Evolutionary conservation across 2,888 invertebrate genomes (phyloP).

Genomic region (Rambutsinella grinnellia): DNA sequence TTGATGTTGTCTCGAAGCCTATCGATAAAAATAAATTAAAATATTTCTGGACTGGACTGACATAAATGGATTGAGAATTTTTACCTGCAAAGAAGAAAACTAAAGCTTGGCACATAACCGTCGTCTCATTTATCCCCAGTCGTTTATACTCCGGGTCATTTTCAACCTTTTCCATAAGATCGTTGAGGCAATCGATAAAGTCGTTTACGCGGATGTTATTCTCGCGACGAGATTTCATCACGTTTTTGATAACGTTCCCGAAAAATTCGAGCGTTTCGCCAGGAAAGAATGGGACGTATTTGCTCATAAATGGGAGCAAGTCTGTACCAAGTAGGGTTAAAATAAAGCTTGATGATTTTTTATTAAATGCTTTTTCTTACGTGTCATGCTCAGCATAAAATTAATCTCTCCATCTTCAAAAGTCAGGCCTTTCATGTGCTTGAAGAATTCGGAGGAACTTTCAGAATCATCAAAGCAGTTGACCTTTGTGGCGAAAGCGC

Average conservation of each 20-base stretch:
- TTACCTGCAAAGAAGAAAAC: conserved; percentile 48
- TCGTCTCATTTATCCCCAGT: conserved; percentile 43
- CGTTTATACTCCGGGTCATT: conserved; percentile 46
- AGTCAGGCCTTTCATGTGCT: conserved; percentile 15
- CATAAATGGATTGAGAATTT: too few relatives aligned
- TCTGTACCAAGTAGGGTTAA: conserved; percentile 39
- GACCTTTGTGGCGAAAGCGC: conserved; percentile 54
- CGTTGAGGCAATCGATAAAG: conserved; percentile 54
- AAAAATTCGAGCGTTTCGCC: conserved; percentile 34
- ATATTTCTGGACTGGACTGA: too few relatives aligned
- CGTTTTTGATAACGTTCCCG: conserved; percentile 28
- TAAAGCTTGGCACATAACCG: conserved; percentile 47
- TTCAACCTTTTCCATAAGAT: conserved; percentile 48
- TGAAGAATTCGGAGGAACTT: conserved; percentile 44
- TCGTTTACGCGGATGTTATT: conserved; percentile 40
- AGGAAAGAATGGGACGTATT: conserved; percentile 43
- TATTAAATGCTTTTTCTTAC: conserved; percentile 30
- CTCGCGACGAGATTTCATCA: conserved; percentile 27
- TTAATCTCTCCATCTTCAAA: conserved; percentile 23
- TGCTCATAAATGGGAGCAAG: conserved; percentile 28
- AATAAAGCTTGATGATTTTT: conserved; percentile 1
- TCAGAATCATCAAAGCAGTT: conserved; percentile 50
- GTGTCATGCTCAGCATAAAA: conserved; percentile 35
- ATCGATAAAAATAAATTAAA: not conserved
- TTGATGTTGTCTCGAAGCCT: conserved; percentile 55